Evolutionary conservation across 2,888 invertebrate genomes (phyloP).

Genomic region (Pristionchus entomophagus): DNA sequence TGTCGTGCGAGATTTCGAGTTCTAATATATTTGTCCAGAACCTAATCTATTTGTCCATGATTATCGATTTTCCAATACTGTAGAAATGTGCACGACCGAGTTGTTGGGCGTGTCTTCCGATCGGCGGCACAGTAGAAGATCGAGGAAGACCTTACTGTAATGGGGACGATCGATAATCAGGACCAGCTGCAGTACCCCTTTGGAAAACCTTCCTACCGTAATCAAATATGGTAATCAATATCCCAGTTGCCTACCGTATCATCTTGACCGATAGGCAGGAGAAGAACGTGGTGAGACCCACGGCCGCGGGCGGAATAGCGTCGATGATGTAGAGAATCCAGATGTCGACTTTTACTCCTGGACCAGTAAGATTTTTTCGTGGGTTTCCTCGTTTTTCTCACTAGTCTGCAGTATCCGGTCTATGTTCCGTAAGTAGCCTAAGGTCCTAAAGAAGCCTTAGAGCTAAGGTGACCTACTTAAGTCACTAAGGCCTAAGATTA

Average conservation of each 20-base stretch:
- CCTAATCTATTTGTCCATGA: too few species aligned
- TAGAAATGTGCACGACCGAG: neutral
- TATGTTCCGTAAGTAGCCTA: too few species aligned
- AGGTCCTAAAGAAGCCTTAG: too few species aligned
- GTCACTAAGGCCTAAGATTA: too few species aligned
- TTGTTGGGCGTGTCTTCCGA: neutral
- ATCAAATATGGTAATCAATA: neutral
- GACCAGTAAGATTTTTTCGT: too few species aligned
- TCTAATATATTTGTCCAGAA: too few species aligned
- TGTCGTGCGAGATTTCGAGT: too few species aligned
- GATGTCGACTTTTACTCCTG: neutral
- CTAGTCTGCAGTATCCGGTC: too few species aligned
- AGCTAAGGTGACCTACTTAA: too few species aligned
- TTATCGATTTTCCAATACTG: neutral
- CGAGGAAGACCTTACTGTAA: neutral
- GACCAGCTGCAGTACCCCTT: too few species aligned
- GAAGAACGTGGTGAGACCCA: slow-evolving; percentile 24
- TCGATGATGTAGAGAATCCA: neutral
- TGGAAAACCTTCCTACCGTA: neutral
- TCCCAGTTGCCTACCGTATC: neutral
- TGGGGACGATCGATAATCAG: neutral
- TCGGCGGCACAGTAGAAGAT: neutral
- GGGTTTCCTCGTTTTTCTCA: too few species aligned
- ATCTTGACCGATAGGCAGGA: neutral
- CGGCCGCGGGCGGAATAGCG: neutral